Conservation (phyloP, 2,888 invertebrate species). For the Pelosia muscerda region DNA sequence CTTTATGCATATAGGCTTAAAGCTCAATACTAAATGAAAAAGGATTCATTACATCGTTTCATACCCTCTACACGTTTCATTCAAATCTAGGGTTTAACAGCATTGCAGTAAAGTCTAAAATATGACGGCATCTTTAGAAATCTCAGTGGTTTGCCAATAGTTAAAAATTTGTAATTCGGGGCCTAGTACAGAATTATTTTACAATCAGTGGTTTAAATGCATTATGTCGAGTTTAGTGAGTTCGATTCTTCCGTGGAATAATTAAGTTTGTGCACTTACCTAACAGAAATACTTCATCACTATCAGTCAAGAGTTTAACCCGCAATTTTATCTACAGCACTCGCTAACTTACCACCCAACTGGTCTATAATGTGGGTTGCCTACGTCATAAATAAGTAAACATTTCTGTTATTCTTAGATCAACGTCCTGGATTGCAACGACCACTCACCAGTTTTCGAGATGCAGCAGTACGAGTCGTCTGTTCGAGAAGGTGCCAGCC, state of each 20-base stretch:
- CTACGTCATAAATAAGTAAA: not conserved
- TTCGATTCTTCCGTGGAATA: not conserved
- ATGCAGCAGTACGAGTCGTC: conserved; percentile 95
- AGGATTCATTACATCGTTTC: too few species aligned
- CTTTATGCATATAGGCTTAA: too few species aligned
- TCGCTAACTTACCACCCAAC: too few species aligned
- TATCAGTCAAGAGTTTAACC: not conserved
- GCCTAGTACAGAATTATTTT: too few species aligned
- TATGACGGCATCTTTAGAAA: too few species aligned
- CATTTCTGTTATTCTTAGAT: conserved; percentile 80
- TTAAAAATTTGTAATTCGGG: too few species aligned
- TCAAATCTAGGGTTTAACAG: too few species aligned
- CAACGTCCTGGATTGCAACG: conserved; percentile 97
- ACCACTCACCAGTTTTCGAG: conserved; percentile 97
- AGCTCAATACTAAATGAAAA: too few species aligned
- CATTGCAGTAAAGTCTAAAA: too few species aligned
- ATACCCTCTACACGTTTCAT: too few species aligned
- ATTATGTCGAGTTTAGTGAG: not conserved
- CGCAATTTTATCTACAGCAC: not conserved
- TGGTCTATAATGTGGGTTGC: too few species aligned
- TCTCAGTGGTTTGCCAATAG: too few species aligned
- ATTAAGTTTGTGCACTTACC: not conserved
- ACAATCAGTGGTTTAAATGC: not conserved
- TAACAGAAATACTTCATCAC: not conserved
- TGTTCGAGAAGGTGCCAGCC: conserved; percentile 95